Evolutionary conservation across 2,797 vertebrate genomes (phyloP).

Genomic region (Coranthus polyacanthus): DNA sequence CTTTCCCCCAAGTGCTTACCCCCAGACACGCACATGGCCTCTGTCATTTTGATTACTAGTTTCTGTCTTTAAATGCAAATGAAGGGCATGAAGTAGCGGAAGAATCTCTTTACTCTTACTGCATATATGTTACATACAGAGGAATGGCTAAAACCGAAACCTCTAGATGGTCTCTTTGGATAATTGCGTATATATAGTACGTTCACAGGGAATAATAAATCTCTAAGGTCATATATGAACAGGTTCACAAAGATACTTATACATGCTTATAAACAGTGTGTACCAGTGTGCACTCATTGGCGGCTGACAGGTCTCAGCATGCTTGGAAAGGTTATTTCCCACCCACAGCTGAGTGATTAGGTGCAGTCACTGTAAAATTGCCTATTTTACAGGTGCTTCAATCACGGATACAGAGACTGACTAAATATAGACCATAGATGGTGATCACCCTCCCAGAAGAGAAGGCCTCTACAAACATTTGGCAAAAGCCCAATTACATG

Average conservation of each 20-base stretch:
- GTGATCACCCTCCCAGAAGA: conserved; percentile 75
- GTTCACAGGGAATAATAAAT: conserved; percentile 3
- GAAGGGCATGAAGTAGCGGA: no score
- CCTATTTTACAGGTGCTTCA: conserved; percentile 84
- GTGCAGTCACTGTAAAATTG: conserved; percentile 84
- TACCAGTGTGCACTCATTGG: conserved; percentile 22
- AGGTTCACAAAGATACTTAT: conserved; percentile 8
- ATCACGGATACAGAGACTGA: conserved; percentile 72
- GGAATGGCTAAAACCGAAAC: no score
- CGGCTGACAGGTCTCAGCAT: conserved; percentile 67
- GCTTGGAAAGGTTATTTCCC: conserved; percentile 78
- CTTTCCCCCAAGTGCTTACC: conserved; percentile 27
- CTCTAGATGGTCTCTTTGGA: no score
- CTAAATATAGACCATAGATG: conserved; percentile 82
- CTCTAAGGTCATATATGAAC: conserved; percentile 14
- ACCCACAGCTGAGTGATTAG: conserved; percentile 82
- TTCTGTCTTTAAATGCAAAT: conserved; percentile 21
- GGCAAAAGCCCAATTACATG: conserved; percentile 55
- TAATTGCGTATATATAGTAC: no score
- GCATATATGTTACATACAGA: no score
- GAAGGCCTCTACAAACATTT: conserved; percentile 70
- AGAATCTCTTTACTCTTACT: no score
- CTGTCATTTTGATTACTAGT: no score
- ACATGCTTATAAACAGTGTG: conserved; percentile 1
- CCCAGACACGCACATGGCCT: no score